Evolutionary conservation across 1,140 invertebrate genomes (phyloP).

Genomic region (Drosophila trapezifrons): DNA sequence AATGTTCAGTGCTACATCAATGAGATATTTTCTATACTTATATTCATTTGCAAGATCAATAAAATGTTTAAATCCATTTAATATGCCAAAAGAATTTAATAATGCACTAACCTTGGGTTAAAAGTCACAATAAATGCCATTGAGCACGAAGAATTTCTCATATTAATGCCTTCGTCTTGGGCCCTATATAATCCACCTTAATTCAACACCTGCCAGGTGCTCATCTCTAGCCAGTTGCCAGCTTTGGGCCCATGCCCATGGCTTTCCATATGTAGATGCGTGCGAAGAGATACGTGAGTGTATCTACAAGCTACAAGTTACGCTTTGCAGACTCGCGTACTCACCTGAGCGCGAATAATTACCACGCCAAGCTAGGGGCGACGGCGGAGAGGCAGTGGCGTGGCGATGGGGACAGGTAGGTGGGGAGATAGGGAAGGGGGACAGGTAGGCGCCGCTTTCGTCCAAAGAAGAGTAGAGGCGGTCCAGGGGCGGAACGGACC

Average conservation of each 20-base stretch:
- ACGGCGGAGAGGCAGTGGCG: neutral
- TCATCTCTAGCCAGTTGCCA: slow-evolving; percentile 31
- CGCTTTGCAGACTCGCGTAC: slow-evolving; percentile 78
- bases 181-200: neutral
- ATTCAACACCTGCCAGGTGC: neutral
- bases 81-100: too few relatives aligned
- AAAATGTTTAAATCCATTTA: too few relatives aligned
- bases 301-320: slow-evolving; percentile 82
- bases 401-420: slow-evolving; percentile 18
- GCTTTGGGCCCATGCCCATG: slow-evolving; percentile 34
- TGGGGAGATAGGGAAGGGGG: slow-evolving; percentile 17
- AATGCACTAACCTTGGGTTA: too few relatives aligned
- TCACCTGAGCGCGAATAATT: slow-evolving; percentile 82
- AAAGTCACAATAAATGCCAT: too few relatives aligned
- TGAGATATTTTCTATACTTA: too few relatives aligned
- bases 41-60: too few relatives aligned
- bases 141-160: too few relatives aligned
- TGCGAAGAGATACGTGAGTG: slow-evolving; percentile 72
- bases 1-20: too few relatives aligned
- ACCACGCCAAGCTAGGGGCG: slow-evolving; percentile 55
- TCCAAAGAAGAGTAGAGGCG: slow-evolving; percentile 53
- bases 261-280: slow-evolving; percentile 76
- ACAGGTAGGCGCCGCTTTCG: slow-evolving; percentile 57
- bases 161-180: neutral
- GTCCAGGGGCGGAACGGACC: slow-evolving; percentile 49